Conservation (phyloP, 2,113 vertebrate genomes). For the Strigops habroptila region DNA sequence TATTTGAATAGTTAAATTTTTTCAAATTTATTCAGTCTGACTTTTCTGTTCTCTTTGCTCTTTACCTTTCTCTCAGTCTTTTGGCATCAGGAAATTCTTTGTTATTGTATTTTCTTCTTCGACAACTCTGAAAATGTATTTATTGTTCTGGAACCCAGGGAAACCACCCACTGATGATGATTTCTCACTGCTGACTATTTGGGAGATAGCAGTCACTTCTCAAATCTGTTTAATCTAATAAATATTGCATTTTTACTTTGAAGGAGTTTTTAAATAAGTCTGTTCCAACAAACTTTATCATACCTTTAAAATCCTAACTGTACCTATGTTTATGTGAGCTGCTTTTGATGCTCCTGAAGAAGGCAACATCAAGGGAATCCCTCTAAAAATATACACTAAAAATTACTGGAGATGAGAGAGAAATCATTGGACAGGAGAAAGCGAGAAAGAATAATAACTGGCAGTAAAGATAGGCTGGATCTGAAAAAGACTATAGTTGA, state of each 20-base stretch:
- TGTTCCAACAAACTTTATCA: background rate
- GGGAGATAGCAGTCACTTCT: background rate
- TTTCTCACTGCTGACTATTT: background rate
- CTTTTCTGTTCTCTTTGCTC: background rate
- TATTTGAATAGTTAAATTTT: background rate
- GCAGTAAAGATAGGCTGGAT: background rate
- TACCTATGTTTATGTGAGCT: background rate
- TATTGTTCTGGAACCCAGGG: background rate
- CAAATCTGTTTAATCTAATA: background rate
- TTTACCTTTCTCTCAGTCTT: background rate
- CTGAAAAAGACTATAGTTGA: background rate
- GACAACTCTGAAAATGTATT: background rate
- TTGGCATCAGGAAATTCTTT: background rate
- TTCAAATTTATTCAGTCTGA: background rate
- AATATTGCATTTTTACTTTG: background rate
- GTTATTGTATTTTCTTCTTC: background rate
- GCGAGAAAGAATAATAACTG: background rate
- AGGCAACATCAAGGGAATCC: background rate
- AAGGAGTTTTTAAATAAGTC: background rate
- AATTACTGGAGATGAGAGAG: background rate
- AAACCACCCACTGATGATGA: background rate
- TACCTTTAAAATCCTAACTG: background rate
- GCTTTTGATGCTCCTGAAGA: background rate
- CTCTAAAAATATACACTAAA: background rate
- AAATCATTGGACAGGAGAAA: background rate